Evolutionary conservation across 2,113 vertebrate species (phyloP).

Genomic region (Nesospiza acunhae): DNA sequence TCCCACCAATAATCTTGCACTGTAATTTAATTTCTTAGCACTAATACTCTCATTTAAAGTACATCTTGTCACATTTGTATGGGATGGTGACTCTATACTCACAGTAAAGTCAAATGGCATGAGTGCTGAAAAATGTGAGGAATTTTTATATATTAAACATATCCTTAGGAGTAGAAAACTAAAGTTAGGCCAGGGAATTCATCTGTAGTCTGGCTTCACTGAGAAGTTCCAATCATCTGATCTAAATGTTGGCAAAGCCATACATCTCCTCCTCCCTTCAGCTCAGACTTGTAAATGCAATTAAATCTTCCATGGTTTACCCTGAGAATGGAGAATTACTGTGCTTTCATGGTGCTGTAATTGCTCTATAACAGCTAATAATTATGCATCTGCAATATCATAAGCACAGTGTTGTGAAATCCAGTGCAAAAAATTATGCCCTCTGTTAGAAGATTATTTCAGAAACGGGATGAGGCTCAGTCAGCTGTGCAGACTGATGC

Average conservation of each 20-base stretch:
- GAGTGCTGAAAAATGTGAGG: not conserved
- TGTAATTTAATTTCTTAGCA: not conserved
- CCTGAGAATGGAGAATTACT: constrained; percentile 13
- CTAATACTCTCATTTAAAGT: not conserved
- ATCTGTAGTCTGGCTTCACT: not conserved
- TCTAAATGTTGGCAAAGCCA: not conserved
- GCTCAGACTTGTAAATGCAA: constrained; percentile 12
- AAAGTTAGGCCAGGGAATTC: not conserved
- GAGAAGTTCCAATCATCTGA: not conserved
- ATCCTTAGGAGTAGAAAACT: not conserved
- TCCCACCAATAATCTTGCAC: not conserved
- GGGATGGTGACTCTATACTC: not conserved
- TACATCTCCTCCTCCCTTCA: not conserved
- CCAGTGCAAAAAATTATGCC: constrained; percentile 1
- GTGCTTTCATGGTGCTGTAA: not conserved
- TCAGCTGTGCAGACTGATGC: not conserved
- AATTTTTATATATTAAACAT: not conserved
- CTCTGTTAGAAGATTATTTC: not conserved
- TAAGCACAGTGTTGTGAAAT: not conserved
- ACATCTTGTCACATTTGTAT: not conserved
- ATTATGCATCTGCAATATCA: constrained; percentile 12
- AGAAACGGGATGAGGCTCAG: constrained; percentile 5
- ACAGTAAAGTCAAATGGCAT: not conserved
- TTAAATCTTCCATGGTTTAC: not conserved
- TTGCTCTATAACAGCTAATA: constrained; percentile 36